A percentile compares a stretch with the other conserved stretches of the same genome.
These are phyloP conservation scores for Centropus unirufus DNA, from an alignment of 2,113 vertebrate genomes.

Conservation along the genomic window DNA sequence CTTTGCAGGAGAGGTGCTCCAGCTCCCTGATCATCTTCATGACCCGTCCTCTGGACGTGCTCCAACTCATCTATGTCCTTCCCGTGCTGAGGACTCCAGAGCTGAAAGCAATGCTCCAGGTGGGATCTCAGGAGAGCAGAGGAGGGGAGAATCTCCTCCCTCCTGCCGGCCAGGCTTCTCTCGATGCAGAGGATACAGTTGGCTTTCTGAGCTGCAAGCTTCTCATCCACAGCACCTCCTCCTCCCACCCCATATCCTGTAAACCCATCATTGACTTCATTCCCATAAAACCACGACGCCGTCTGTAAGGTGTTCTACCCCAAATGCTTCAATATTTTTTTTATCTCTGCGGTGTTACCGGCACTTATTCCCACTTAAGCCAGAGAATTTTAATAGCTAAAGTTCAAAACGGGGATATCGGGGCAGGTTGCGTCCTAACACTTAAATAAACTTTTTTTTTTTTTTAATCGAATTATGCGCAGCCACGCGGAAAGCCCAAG, in stretches of 20 bases:
- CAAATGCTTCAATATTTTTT: neutral
- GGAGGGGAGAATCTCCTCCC: no score
- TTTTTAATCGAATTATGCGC: rapidly evolving
- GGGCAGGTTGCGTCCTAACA: neutral
- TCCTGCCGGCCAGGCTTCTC: no score
- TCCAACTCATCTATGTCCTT: no score
- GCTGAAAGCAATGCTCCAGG: no score
- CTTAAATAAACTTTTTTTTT: neutral
- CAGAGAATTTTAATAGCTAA: neutral
- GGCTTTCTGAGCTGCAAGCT: no score
- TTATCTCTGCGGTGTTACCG: rapidly evolving
- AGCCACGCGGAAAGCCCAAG: neutral
- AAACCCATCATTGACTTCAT: neutral
- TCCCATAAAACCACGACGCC: neutral
- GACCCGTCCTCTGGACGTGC: no score
- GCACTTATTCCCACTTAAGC: neutral
- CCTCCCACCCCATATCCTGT: neutral
- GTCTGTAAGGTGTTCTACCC: neutral
- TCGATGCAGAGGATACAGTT: no score
- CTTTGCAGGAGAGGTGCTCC: no score
- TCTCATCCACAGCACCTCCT: no score
- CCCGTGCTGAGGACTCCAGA: no score
- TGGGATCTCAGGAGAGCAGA: no score
- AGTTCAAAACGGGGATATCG: neutral
- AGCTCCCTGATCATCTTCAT: no score